phyloP scores from a whole-genome alignment of 1,140 invertebrate genomes.

The Drosophila sechellia region DNA sequence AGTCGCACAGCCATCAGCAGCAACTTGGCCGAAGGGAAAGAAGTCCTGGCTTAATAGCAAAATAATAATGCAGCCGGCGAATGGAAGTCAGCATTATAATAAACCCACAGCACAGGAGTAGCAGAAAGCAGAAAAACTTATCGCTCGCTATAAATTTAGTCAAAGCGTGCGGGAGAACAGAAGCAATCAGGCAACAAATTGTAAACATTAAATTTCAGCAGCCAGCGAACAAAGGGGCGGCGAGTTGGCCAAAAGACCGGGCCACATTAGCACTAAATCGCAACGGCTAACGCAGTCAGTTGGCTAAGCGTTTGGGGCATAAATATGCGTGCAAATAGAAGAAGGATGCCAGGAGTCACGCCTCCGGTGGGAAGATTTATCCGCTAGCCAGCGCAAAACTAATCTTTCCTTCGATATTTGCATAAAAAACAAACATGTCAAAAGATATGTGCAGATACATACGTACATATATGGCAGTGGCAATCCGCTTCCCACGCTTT shows the following conservation, averaged over 20 bases:
- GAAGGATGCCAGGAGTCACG: conserved; percentile 19
- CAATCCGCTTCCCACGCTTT: conserved; percentile 23
- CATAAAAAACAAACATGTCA: conserved; percentile 78
- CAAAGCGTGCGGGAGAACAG: conserved; percentile 61
- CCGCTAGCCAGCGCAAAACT: conserved; percentile 39
- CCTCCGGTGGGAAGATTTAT: conserved; percentile 58
- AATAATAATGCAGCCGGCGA: conserved; percentile 70
- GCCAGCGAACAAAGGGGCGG: conserved; percentile 2
- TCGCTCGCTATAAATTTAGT: conserved; percentile 73
- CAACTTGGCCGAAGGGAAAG: background rate
- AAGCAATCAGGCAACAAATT: conserved; percentile 80
- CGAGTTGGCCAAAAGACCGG: conserved; percentile 9
- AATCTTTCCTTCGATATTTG: conserved; percentile 82
- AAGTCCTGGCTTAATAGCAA: conserved; percentile 49
- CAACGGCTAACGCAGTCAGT: conserved; percentile 75
- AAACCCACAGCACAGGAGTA: conserved; percentile 45
- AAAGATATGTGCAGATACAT: conserved; percentile 48
- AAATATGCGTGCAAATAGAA: conserved; percentile 56
- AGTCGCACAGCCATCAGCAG: conserved; percentile 42
- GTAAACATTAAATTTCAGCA: conserved; percentile 78
- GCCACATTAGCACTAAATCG: conserved; percentile 80
- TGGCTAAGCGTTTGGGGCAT: conserved; percentile 78
- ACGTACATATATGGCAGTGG: background rate
- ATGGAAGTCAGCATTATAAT: conserved; percentile 66
- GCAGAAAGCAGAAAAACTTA: conserved; percentile 55